A percentile compares a stretch with the other conserved stretches of the same genome.
Conservation (phyloP, 2,888 invertebrate genomes). For the Philopedon plagiatum region DNA sequence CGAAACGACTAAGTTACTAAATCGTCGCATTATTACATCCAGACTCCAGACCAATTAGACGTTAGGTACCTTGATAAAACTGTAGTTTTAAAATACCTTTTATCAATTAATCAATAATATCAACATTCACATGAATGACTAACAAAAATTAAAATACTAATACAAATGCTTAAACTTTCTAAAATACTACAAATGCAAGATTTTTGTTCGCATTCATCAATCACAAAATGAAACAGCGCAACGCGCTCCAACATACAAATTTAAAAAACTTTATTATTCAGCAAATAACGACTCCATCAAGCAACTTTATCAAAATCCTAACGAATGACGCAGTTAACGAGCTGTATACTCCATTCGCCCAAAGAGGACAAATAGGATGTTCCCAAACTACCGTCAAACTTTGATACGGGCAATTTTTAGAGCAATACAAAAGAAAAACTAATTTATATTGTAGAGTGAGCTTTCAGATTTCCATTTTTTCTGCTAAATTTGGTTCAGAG, state of each 20-base stretch:
- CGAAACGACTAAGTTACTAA: too few relatives aligned
- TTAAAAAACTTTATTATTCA: constrained; percentile 46
- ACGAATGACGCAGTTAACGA: constrained; percentile 48
- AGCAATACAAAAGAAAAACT: background rate
- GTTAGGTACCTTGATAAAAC: too few relatives aligned
- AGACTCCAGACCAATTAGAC: too few relatives aligned
- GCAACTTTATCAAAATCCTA: constrained; percentile 48
- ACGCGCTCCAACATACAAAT: constrained; percentile 43
- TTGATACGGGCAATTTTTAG: background rate
- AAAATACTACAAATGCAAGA: background rate
- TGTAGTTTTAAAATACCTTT: too few relatives aligned
- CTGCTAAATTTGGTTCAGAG: background rate
- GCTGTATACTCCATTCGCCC: constrained; percentile 28
- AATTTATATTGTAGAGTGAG: background rate
- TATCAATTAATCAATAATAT: too few relatives aligned
- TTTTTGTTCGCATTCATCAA: constrained; percentile 10
- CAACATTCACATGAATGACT: too few relatives aligned
- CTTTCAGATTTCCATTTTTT: background rate
- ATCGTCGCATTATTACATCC: too few relatives aligned
- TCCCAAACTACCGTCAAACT: background rate
- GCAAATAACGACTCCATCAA: constrained; percentile 48
- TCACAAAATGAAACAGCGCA: constrained; percentile 27
- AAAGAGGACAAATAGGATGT: background rate
- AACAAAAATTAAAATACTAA: background rate
- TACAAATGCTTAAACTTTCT: background rate